Conservation (phyloP, 2,113 vertebrate genomes). For the Herpailurus yagouaroundi region DNA sequence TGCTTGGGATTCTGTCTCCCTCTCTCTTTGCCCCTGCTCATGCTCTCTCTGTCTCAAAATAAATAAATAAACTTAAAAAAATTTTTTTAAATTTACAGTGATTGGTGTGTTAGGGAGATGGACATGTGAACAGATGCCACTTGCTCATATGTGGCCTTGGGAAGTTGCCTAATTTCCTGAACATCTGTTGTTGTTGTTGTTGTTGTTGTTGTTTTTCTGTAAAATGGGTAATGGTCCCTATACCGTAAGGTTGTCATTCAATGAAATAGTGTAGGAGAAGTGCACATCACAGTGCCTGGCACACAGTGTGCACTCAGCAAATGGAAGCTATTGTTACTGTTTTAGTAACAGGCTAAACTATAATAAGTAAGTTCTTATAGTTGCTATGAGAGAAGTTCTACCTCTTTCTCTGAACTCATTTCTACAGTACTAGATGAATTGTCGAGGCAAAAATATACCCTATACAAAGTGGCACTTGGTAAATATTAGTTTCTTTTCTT, state of each 20-base stretch:
- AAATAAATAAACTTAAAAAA: too few relatives aligned
- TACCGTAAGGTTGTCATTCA: not conserved
- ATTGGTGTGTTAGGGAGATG: not conserved
- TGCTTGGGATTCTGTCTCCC: too few relatives aligned
- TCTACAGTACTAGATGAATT: not conserved
- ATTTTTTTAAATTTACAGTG: not conserved
- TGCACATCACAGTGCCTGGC: not conserved
- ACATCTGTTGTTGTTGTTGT: not conserved
- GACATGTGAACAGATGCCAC: not conserved
- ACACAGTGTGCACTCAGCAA: not conserved
- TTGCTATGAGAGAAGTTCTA: not conserved
- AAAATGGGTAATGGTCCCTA: not conserved
- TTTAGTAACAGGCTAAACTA: not conserved
- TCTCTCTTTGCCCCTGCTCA: too few relatives aligned
- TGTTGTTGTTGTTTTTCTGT: not conserved
- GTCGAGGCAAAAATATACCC: not conserved
- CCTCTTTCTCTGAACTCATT: not conserved
- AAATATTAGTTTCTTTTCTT: constrained; percentile 6
- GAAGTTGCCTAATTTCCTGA: not conserved
- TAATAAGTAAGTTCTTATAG: not conserved
- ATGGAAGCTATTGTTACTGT: not conserved
- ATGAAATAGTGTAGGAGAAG: not conserved
- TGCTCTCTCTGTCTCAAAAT: too few relatives aligned
- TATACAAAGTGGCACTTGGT: not conserved
- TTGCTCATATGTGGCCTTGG: not conserved